Evolutionary conservation across 2,888 invertebrate species (phyloP).

Genomic region (Rambutsinella grinnellia): DNA sequence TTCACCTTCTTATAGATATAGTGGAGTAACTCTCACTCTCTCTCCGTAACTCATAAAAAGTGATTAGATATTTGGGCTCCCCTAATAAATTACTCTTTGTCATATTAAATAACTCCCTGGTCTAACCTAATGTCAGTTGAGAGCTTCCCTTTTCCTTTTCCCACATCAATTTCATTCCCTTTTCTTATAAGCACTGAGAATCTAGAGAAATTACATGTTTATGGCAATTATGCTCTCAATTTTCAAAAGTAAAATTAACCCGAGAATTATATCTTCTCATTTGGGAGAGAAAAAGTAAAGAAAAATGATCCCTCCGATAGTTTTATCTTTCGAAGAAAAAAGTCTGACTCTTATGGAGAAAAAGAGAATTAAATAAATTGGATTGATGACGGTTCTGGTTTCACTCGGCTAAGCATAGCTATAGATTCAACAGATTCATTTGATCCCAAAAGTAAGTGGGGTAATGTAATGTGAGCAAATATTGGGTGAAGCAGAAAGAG

Average conservation of each 20-base stretch:
- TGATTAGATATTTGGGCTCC: slow-evolving; percentile 16
- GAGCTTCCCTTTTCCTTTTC: background rate
- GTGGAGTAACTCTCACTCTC: too few relatives aligned
- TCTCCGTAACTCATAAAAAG: slow-evolving; percentile 11
- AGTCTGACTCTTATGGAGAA: too few relatives aligned
- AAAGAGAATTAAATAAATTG: slow-evolving; percentile 15
- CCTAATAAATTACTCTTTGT: slow-evolving; percentile 34
- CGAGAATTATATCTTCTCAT: background rate
- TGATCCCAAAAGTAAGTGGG: too few relatives aligned
- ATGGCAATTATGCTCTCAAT: background rate
- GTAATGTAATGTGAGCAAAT: too few relatives aligned
- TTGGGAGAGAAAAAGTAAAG: background rate
- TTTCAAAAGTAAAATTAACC: background rate
- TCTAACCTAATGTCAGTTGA: background rate
- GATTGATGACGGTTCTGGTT: slow-evolving; percentile 12
- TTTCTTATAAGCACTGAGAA: background rate
- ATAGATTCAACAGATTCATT: background rate
- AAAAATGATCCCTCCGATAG: background rate
- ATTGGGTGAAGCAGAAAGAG: background rate
- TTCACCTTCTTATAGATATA: slow-evolving; percentile 12
- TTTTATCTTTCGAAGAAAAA: too few relatives aligned
- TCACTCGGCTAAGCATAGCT: too few relatives aligned
- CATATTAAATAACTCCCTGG: slow-evolving; percentile 6
- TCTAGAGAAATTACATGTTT: background rate
- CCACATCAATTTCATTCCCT: background rate